Base-by-base conservation (phyloP, 2,113 vertebrate genomes). In the Pavo muticus region DNA sequence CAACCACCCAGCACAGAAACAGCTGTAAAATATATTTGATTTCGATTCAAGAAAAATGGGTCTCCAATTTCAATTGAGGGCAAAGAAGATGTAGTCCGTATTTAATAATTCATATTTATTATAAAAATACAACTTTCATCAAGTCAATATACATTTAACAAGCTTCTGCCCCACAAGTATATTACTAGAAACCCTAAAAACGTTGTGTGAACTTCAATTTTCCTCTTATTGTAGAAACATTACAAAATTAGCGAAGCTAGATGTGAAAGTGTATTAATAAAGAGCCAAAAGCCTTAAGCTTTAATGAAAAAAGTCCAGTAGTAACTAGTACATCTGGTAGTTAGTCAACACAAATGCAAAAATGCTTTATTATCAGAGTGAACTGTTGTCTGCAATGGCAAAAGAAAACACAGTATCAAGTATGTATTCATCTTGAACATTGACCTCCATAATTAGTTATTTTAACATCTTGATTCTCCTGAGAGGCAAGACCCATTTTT, bases 1-100 rank as follows among this genome's bases (percentile, higher is more conserved):
- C 96, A 97, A 96, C 96, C 96, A 97, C 97, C 92, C 93, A 97
- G 93, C 84, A 97, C 86, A 97, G 84, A 89, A 97, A 97, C 97
- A 97, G 81, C 56, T 74, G 76, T 96, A 95, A 90, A 95, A 97
- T 97, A 91, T 95, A 87, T 76, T 89, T 95, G 89, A 88, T 88
- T 67, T 89, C 79, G 92, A 96, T 44, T 96, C 74, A 90, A 92
- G 89, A 94, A 95, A 95, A 93, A 91, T 94, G 93, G 97, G 95
- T 93, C 96, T 97, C 88, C 93, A 94, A 89, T 97, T 97, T 96
- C 95, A 95, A 95, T 76, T 95, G 93, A 98, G 95, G 97, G 93
- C 95, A 97, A 98, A 97, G 96, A 97, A 97, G 94, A 97, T 97
- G 77, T 96, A 97, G 93, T 97, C 96, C 78, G 0, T 91, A 96